phyloP scores from a whole-genome alignment of 2,797 vertebrate species.

The Sebastes alutus region DNA sequence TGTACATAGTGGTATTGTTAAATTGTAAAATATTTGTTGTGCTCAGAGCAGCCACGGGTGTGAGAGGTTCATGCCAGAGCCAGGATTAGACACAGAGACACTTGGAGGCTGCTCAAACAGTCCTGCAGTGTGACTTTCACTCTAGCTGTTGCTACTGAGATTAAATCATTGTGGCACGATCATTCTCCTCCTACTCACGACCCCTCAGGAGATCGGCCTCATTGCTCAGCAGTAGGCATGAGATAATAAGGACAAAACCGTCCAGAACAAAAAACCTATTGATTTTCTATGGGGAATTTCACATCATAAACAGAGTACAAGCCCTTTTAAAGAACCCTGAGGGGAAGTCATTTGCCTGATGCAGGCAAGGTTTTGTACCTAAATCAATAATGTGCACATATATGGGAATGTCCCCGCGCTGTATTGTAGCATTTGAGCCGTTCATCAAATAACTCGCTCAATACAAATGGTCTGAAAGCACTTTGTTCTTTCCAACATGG shows the following conservation, averaged over 20 bases:
- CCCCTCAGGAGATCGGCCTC: slow-evolving; percentile 38
- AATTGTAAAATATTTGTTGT: not conserved
- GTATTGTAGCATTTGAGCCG: slow-evolving; percentile 31
- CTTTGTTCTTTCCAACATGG: slow-evolving; percentile 41
- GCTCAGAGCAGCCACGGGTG: slow-evolving; percentile 6
- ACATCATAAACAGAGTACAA: slow-evolving; percentile 53
- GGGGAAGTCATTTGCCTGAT: slow-evolving; percentile 56
- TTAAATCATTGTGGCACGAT: slow-evolving; percentile 56
- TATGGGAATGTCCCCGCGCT: slow-evolving; percentile 34
- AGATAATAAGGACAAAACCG: slow-evolving; percentile 68
- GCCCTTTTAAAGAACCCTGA: slow-evolving; percentile 38
- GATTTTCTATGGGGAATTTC: slow-evolving; percentile 61
- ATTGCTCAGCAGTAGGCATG: slow-evolving; percentile 55
- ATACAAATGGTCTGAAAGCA: slow-evolving; percentile 53
- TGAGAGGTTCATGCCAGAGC: slow-evolving; percentile 13
- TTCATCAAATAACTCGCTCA: slow-evolving; percentile 48
- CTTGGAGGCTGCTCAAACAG: slow-evolving; percentile 42
- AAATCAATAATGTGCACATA: slow-evolving; percentile 54
- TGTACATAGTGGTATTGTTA: not conserved
- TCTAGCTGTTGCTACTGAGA: slow-evolving; percentile 42
- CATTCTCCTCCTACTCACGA: slow-evolving; percentile 18
- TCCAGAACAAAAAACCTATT: slow-evolving; percentile 47
- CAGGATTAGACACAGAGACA: slow-evolving; percentile 25
- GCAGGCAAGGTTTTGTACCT: slow-evolving; percentile 41
- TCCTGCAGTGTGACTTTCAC: slow-evolving; percentile 52